phyloP scores from a whole-genome alignment of 2,113 vertebrate genomes.

The Microtus pennsylvanicus region DNA sequence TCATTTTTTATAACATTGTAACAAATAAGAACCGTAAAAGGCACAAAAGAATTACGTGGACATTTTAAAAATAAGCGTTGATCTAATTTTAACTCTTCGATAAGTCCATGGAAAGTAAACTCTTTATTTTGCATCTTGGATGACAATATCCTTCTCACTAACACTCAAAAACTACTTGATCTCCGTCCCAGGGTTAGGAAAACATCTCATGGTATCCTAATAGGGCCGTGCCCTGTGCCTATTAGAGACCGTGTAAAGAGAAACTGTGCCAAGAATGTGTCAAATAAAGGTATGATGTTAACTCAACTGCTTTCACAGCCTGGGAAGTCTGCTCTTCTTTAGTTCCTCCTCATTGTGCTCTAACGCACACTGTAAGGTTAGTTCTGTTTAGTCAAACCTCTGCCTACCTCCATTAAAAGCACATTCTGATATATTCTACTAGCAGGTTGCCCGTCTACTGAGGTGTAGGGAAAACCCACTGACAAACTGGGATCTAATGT shows the following conservation, averaged over 20 bases:
- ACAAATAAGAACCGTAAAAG: conserved; percentile 39
- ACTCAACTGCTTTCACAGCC: conserved; percentile 60
- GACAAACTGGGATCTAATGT: background rate
- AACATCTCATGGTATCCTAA: conserved; percentile 64
- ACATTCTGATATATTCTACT: background rate
- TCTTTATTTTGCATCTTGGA: conserved; percentile 62
- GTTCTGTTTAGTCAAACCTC: background rate
- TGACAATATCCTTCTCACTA: conserved; percentile 67
- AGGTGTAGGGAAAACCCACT: background rate
- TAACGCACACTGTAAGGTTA: conserved; percentile 28
- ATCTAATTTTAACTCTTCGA: conserved; percentile 69
- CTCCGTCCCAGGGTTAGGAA: conserved; percentile 50
- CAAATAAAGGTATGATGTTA: conserved; percentile 66
- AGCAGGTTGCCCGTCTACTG: background rate
- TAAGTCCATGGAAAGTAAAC: conserved; percentile 53
- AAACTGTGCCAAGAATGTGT: conserved; percentile 75
- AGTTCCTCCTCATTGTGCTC: background rate
- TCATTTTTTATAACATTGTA: conserved; percentile 44
- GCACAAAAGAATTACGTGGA: background rate
- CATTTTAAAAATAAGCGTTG: conserved; percentile 53
- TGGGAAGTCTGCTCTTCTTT: conserved; percentile 45
- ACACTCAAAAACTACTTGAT: conserved; percentile 73
- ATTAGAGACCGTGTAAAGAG: conserved; percentile 65
- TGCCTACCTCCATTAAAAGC: background rate
- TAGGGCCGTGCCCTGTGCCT: conserved; percentile 70